Evolutionary conservation across 2,888 invertebrate genomes (phyloP), one percentile per base, ranked within the genome.

Genomic region (Drosophila barbarae): DNA sequence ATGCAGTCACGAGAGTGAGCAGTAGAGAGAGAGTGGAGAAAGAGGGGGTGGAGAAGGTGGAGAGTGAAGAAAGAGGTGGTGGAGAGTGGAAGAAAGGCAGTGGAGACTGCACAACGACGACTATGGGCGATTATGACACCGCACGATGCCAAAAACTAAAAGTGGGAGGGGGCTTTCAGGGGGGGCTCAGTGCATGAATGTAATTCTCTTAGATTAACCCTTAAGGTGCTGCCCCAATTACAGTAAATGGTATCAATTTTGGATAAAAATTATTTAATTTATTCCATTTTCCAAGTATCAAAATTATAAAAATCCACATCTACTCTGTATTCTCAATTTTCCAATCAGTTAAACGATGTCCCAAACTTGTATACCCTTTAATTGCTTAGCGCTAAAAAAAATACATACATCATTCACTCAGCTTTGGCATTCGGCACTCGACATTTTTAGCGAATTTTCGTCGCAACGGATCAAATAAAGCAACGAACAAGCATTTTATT

Each of bases 61-160:
- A 3, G 23, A 23, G 23, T 26, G 23, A 23, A 18, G 28, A 49
- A 35, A 34, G 34, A 32, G 49, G 7, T 8, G 32, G 34, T 23
- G 30, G 42, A 41, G 39, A 12, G 10, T 13, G 12, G 23, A 3
- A 23, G 5, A 21, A 3, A 41, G 21, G 21, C 12, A 28, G 13
- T 18, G 13, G 23, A 52, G 34, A 30, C 34, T 23, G 58, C 54
- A 39, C 32, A 54, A 42, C 13, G 18, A 12, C 13, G 9, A 36
- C 36, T 34, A 36, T 42, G 50, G 54, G 55, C 50, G 69, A 70
- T 72, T 76, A 76, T 76, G 76, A 76, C 74, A 76, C 71, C 61
- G 59, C 72, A 59, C 74, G 75, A 66, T 52, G 68, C 69, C 76
- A 74, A 76, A 76, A 74, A 69, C 72, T 71, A 13, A 47, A 32